A percentile compares a stretch with the other conserved stretches of the same genome.
phyloP scores from a whole-genome alignment of 1,140 invertebrate genomes.

The Himalopsyche phryganea region DNA sequence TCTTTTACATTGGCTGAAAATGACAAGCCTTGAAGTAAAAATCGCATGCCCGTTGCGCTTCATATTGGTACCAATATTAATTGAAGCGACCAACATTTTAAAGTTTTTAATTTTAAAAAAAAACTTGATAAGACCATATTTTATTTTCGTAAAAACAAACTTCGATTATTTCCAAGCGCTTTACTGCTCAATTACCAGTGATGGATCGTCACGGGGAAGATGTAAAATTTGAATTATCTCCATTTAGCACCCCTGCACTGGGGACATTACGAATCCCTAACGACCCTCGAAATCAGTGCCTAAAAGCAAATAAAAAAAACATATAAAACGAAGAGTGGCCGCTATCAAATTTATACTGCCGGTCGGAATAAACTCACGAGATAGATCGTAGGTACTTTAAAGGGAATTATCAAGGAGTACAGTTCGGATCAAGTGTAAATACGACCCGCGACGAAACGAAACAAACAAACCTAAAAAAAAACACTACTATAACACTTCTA shows the following conservation, averaged over 20 bases:
- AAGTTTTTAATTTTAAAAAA: no score
- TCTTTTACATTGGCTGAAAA: no score
- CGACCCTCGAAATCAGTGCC: background rate
- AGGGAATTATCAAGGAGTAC: slow-evolving; percentile 4
- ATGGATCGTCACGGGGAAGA: background rate
- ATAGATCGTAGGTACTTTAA: background rate
- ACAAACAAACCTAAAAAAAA: no score
- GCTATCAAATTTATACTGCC: background rate
- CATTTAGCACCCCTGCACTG: no score
- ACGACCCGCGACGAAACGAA: no score
- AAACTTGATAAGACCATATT: no score
- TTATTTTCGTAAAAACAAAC: background rate
- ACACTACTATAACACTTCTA: no score
- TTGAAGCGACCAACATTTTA: no score
- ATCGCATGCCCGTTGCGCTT: no score
- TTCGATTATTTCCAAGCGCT: background rate
- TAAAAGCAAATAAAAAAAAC: slow-evolving; percentile 6
- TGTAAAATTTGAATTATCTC: background rate
- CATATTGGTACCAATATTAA: no score
- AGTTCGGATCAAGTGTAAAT: no score
- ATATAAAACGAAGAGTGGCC: background rate
- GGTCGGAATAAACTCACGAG: background rate
- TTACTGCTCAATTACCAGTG: background rate
- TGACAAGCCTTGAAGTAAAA: no score
- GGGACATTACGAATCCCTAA: background rate